Conservation (phyloP, 92 coral and sea anemone species). For the Bergia puertoricense region DNA sequence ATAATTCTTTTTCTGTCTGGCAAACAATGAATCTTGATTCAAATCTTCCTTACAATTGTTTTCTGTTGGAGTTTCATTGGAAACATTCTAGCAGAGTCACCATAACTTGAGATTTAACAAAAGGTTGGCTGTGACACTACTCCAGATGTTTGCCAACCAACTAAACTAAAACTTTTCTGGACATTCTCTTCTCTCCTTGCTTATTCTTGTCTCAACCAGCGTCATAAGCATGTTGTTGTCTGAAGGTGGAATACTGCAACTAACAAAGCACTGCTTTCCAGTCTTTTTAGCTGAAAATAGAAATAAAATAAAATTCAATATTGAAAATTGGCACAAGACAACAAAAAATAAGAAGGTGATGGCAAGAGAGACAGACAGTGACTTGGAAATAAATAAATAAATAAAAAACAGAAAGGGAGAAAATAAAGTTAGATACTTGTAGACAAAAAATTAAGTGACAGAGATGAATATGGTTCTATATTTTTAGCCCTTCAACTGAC, state of each 20-base stretch:
- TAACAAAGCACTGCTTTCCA: constrained; percentile 90
- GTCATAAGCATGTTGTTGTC: constrained; percentile 61
- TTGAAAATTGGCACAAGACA: neutral
- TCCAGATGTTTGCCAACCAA: neutral
- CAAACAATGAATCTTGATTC: too few relatives aligned
- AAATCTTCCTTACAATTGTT: too few relatives aligned
- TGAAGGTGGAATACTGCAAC: constrained; percentile 72
- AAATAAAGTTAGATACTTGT: too few relatives aligned
- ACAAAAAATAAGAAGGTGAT: neutral
- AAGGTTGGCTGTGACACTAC: neutral
- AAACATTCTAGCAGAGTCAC: neutral
- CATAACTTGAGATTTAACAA: neutral
- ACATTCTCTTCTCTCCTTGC: constrained; percentile 68
- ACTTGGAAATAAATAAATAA: too few relatives aligned
- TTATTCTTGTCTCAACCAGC: constrained; percentile 78
- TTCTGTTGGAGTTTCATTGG: neutral
- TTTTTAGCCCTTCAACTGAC: too few relatives aligned
- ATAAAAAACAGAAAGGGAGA: too few relatives aligned
- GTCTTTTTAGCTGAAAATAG: constrained; percentile 82
- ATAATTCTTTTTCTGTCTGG: too few relatives aligned
- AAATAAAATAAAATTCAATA: neutral
- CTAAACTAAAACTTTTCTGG: constrained; percentile 70
- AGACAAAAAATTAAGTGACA: too few relatives aligned
- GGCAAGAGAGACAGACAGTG: too few relatives aligned
- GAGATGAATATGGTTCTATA: too few relatives aligned